A percentile compares a stretch with the other conserved stretches of the same genome.
Evolutionary conservation across 64 coral and sea anemone genomes (phyloP).

Genomic region (Orbicella faveolata): DNA sequence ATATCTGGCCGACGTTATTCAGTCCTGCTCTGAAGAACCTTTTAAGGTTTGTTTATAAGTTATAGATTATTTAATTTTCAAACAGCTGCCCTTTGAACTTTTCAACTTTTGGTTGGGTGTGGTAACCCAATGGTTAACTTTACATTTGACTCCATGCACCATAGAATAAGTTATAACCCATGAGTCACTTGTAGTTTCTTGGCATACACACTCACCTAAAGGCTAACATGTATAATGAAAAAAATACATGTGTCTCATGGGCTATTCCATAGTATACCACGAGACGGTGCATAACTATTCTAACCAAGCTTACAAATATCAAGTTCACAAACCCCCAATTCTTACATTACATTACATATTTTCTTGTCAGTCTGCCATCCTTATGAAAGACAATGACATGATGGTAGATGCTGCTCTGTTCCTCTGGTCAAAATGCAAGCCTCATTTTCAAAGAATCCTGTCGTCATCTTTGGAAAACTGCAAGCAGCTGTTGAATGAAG

Average conservation of each 20-base stretch:
- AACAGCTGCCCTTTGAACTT: no score
- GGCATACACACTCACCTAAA: no score
- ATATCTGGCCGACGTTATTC: conserved; percentile 64
- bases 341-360: not conserved
- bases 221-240: no score
- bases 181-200: no score
- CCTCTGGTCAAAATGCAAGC: conserved; percentile 91
- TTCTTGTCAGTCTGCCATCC: conserved; percentile 73
- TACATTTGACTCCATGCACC: no score
- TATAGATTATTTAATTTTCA: not conserved
- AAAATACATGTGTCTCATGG: no score
- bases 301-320: no score
- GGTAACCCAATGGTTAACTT: no score
- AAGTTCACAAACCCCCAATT: not conserved
- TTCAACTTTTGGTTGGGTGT: no score
- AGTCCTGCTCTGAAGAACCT: conserved; percentile 79
- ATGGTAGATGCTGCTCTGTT: conserved; percentile 90
- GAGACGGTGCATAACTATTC: no score
- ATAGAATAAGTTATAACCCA: no score
- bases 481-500: conserved; percentile 77
- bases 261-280: no score
- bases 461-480: conserved; percentile 87
- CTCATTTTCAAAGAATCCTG: conserved; percentile 87
- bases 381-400: conserved; percentile 82
- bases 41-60: conserved; percentile 45